A percentile compares a stretch with the other conserved stretches of the same genome.
Evolutionary conservation across 2,888 invertebrate species (phyloP).

Genomic region (Amphipyra tragopoginis): DNA sequence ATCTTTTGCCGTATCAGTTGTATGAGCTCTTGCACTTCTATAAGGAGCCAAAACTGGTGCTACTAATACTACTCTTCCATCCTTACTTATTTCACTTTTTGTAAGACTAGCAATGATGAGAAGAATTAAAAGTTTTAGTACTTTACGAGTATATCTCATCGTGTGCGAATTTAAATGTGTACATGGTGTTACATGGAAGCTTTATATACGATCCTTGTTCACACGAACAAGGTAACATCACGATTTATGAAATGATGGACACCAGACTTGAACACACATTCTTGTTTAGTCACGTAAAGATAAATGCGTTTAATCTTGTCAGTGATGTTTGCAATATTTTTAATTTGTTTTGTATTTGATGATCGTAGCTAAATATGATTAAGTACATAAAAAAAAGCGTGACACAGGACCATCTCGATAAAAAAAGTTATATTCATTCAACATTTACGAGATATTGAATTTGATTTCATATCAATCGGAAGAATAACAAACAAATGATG

Average conservation of each 20-base stretch:
- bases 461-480: too few relatives aligned
- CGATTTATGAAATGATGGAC: constrained; percentile 68
- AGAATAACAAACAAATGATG: too few relatives aligned
- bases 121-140: constrained; percentile 7
- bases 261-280: constrained; percentile 17
- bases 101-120: constrained; percentile 17
- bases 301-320: not conserved
- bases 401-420: too few relatives aligned
- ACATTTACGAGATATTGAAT: too few relatives aligned
- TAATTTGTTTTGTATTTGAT: too few relatives aligned
- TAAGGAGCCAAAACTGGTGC: constrained; percentile 76
- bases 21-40: constrained; percentile 63
- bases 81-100: constrained; percentile 31
- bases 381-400: too few relatives aligned
- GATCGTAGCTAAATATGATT: too few relatives aligned
- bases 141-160: constrained; percentile 63
- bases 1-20: constrained; percentile 79
- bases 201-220: constrained; percentile 75
- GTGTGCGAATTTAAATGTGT: constrained; percentile 69
- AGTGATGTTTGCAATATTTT: too few relatives aligned
- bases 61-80: constrained; percentile 66
- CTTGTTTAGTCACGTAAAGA: constrained; percentile 39
- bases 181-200: constrained; percentile 66
- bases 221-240: constrained; percentile 70
- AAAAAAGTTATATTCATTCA: too few relatives aligned